phyloP scores from a whole-genome alignment of 1,140 invertebrate species.

The Geopemphigus sp. region DNA sequence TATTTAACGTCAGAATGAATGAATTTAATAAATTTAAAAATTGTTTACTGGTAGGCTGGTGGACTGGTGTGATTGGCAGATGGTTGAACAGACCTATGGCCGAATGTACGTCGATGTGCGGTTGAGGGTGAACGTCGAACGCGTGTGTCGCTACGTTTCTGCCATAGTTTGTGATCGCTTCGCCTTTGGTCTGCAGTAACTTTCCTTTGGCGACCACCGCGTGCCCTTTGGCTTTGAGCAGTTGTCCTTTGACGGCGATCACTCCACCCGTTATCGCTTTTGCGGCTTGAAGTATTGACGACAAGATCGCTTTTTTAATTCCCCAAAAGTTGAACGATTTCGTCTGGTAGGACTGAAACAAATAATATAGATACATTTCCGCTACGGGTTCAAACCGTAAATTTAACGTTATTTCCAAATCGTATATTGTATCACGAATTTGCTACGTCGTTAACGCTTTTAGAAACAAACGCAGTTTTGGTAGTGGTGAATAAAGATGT shows the following conservation, averaged over 20 bases:
- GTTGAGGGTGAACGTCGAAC: slow-evolving; percentile 56
- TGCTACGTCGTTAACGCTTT: too few relatives aligned
- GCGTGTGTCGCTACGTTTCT: slow-evolving; percentile 72
- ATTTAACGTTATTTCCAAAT: too few relatives aligned
- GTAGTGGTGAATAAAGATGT: too few relatives aligned
- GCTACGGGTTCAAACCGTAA: too few relatives aligned
- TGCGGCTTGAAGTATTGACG: slow-evolving; percentile 75
- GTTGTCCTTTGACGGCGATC: slow-evolving; percentile 76
- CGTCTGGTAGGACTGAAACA: slow-evolving; percentile 57
- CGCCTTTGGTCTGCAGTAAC: slow-evolving; percentile 68
- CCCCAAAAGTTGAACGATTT: slow-evolving; percentile 70
- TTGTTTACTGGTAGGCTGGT: slow-evolving; percentile 10
- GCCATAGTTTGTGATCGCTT: slow-evolving; percentile 72
- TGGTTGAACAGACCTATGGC: slow-evolving; percentile 10
- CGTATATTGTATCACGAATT: too few relatives aligned
- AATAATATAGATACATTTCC: not conserved
- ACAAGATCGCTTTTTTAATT: slow-evolving; percentile 75
- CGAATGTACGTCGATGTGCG: not conserved
- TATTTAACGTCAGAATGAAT: too few relatives aligned
- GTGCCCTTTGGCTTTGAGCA: slow-evolving; percentile 79
- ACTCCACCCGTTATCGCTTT: slow-evolving; percentile 82
- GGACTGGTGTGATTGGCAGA: not conserved
- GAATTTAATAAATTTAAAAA: not conserved
- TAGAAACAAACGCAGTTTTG: too few relatives aligned
- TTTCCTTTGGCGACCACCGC: slow-evolving; percentile 71